Conservation (phyloP, 2,888 invertebrate genomes). For the Heterodera filipjevi region DNA sequence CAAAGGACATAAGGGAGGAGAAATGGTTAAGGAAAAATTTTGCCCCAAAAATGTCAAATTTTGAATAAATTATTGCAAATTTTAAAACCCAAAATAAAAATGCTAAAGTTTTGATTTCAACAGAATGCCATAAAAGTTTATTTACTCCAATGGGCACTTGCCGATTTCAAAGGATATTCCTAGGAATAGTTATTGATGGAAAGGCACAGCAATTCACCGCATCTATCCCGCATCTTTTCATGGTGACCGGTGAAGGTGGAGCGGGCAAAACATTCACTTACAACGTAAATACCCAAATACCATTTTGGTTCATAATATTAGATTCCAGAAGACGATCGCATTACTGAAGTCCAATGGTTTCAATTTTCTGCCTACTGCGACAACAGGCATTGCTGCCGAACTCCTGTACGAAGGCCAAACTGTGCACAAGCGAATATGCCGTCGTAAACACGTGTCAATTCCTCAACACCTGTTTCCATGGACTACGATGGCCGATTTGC, state of each 20-base stretch:
- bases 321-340: neutral
- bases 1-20: too few relatives aligned
- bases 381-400: constrained; percentile 35
- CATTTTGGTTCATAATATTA: neutral
- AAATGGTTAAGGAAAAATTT: too few relatives aligned
- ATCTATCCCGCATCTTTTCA: neutral
- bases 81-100: too few relatives aligned
- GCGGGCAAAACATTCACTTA: constrained; percentile 34
- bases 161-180: too few relatives aligned
- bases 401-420: constrained; percentile 28
- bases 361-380: constrained; percentile 23
- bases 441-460: constrained; percentile 14
- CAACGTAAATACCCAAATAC: constrained; percentile 21
- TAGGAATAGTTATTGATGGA: too few relatives aligned
- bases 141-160: too few relatives aligned
- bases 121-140: too few relatives aligned
- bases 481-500: constrained; percentile 2
- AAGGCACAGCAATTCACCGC: neutral
- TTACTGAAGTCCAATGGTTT: neutral
- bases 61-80: too few relatives aligned
- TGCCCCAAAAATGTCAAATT: too few relatives aligned
- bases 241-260: neutral
- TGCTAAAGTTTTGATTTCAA: too few relatives aligned
- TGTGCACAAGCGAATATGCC: constrained; percentile 21
- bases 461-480: neutral